phyloP scores from a whole-genome alignment of 2,113 vertebrate genomes.

The Gulo gulo region DNA sequence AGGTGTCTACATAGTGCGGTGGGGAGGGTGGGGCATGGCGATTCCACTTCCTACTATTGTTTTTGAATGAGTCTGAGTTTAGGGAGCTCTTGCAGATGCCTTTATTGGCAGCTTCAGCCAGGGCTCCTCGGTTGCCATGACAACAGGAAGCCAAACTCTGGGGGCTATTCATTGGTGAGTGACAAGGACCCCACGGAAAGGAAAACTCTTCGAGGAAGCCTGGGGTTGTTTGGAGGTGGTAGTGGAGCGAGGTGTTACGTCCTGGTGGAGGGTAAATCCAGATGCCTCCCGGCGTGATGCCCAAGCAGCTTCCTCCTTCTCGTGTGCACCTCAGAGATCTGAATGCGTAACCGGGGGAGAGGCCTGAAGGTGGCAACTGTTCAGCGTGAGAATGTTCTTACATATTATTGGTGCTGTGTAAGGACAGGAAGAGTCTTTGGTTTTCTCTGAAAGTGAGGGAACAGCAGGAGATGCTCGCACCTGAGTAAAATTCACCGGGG shows the following conservation, averaged over 20 bases:
- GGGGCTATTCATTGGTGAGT: slow-evolving; percentile 49
- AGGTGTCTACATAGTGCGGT: background rate
- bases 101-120: slow-evolving; percentile 56
- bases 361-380: background rate
- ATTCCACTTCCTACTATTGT: slow-evolving; percentile 62
- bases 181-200: slow-evolving; percentile 55
- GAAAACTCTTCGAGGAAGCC: slow-evolving; percentile 55
- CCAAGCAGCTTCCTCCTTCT: slow-evolving; percentile 25
- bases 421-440: slow-evolving; percentile 15
- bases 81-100: slow-evolving; percentile 63
- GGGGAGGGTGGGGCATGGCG: background rate
- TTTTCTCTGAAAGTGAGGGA: background rate
- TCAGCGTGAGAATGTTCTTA: background rate
- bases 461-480: slow-evolving; percentile 26
- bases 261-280: slow-evolving; percentile 23
- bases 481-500: slow-evolving; percentile 37
- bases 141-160: slow-evolving; percentile 51
- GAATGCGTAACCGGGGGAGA: background rate
- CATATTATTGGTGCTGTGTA: background rate
- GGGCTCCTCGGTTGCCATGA: slow-evolving; percentile 51
- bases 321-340: slow-evolving; percentile 19
- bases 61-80: slow-evolving; percentile 65
- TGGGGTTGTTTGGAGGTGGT: background rate
- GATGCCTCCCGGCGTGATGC: background rate
- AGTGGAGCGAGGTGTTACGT: background rate